phyloP scores from a whole-genome alignment of 2,797 vertebrate species.

The Cuniculus paca region DNA sequence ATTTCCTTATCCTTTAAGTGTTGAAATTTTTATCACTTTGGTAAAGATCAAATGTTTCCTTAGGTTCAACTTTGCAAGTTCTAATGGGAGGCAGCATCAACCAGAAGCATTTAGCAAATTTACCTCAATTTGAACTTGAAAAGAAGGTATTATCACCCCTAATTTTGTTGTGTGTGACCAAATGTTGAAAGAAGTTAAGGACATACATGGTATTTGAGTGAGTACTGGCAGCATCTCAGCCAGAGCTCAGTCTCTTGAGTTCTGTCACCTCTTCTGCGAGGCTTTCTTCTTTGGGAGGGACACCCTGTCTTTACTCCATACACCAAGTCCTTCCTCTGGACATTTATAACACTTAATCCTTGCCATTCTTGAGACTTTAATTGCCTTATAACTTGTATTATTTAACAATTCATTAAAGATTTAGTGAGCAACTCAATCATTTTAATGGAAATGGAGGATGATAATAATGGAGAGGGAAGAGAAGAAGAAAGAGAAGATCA shows the following conservation, averaged over 20 bases:
- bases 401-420: constrained; percentile 77
- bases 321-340: background rate
- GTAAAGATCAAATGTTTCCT: constrained; percentile 31
- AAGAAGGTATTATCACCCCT: background rate
- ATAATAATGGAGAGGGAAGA: background rate
- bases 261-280: too few relatives aligned
- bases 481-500: background rate
- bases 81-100: background rate
- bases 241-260: background rate
- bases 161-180: background rate
- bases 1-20: background rate
- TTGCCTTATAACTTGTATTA: constrained; percentile 67
- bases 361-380: constrained; percentile 64
- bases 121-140: background rate
- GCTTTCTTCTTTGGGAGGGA: background rate
- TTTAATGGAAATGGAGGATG: constrained; percentile 63
- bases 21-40: constrained; percentile 16
- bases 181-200: background rate
- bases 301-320: background rate
- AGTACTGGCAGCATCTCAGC: accelerated
- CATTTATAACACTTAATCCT: constrained; percentile 24
- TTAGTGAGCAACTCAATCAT: constrained; percentile 63
- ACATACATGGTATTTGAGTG: too few relatives aligned
- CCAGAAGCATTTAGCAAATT: background rate
- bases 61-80: constrained; percentile 4